Evolutionary conservation across 2,888 invertebrate species (phyloP), one percentile per base, ranked within the genome.

Genomic region (Conus canariensis): DNA sequence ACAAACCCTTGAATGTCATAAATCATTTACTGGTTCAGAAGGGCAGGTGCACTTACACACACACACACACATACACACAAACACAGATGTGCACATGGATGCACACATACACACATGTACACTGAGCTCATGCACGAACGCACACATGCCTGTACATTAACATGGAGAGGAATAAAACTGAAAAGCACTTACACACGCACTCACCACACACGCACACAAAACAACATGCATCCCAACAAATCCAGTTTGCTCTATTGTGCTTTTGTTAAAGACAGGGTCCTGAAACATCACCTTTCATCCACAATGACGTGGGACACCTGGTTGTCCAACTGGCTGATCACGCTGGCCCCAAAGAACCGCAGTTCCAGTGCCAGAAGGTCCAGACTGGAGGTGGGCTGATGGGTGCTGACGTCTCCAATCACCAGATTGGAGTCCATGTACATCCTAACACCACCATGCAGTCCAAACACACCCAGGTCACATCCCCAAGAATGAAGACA

Each of bases 341-440:
- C 90, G 25, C 93, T 93, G 58, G 96, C 97, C 30, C 97, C 97
- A 93, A 96, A 95, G 93, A 96, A 96, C 83, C 95, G 92, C 90
- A 97, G 94, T 91, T 96, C 95, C 59, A 96, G 89, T 59, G 95
- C 95, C 45, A 95, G 92, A 19, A 96, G 92, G 25, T 96, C 95
- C 87, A 96, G 94, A 19, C 92, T 93, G 87, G 94, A 93, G 90
- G 94, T 93, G 74, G 93, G 93, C 83, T 96, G 95, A 85, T 94
- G 94, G 5, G 95, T 94, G n/a, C 92, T 91, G 9, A 91, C 70
- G 82, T 95, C 95, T 60, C 93, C 94, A 30, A 96, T 86, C 4
- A 93, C 93, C 60, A 93, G 82, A 85, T 94, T 94, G 90, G 93
- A 94, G 91, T 96, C 96, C 88, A 96, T 90, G 91, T 96, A 96